Base-by-base conservation (phyloP, 2,797 vertebrate species). In the Gambusia yucatana region DNA sequence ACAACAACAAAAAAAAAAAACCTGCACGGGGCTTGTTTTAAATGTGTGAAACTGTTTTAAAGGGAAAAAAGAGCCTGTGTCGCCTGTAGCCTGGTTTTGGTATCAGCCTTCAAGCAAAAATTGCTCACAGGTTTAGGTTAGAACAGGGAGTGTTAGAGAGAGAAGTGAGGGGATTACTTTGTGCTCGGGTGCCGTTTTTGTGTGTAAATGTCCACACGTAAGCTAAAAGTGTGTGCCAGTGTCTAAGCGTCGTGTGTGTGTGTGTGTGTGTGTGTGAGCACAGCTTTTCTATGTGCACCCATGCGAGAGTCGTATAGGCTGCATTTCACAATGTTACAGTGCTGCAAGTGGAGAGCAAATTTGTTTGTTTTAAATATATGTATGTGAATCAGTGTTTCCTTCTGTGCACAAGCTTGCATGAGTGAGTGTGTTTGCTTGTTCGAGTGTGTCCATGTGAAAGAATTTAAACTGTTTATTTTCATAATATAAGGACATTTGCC, bases 181-280 rank as follows among this genome's bases (percentile, higher is more conserved):
- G 82, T 88, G 86, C 85, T 81, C 41, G 83, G 85, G 84, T 91
- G 76, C 74, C 79, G 84, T 82, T 91, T 91, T 91, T 55, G 79
- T 88, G 85, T 80, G 82, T 84, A 89, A 90, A 91, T 85, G 87
- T 91, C 87, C 71, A 69, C 82, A 77, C 39, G 75, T 87, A 88
- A 89, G 89, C 83, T 81, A 76, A 86, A 90, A 81, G 75, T 72
- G 63, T 77, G 82, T 80, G 65, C 48, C 44, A 71, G 77, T 57
- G 67, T 84, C 63, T 22, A 47, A n/a, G 57, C 65, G 55, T 84
- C 47, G 57, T 84, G 74, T 67, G 22, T 87, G 74, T 82, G 69
- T 55, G 13, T 50, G 67, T 82, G 61, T 84, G 74, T 65, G 20
- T 87, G 77, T 83, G 77, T 83, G 69, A 79, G 72, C 76, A 81